Conservation (phyloP, 2,888 invertebrate species). For the Alloplasta piceator region DNA sequence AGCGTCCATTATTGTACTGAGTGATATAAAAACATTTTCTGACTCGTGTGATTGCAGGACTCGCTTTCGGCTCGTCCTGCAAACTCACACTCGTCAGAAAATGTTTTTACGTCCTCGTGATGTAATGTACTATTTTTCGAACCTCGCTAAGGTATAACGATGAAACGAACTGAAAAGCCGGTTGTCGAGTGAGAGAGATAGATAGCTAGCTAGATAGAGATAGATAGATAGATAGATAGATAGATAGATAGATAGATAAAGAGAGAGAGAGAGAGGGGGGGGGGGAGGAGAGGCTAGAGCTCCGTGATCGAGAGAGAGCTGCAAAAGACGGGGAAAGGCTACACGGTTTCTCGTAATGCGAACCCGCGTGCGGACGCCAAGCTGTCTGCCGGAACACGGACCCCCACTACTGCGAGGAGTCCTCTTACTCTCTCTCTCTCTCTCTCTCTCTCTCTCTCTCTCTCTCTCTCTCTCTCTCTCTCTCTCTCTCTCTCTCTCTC, state of each 20-base stretch:
- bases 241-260: conserved; percentile 2
- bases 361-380: conserved; percentile 81
- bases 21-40: no score
- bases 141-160: conserved; percentile 11
- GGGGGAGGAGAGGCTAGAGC: conserved; percentile 43
- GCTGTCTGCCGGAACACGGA: conserved; percentile 82
- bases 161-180: conserved; percentile 53
- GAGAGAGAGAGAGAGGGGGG: conserved; percentile 30
- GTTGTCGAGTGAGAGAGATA: conserved; percentile 43
- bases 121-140: no score
- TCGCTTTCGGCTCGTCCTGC: no score
- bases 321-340: conserved; percentile 74
- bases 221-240: conserved; percentile 29
- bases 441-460: no score
- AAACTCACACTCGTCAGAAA: no score
- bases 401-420: conserved; percentile 63
- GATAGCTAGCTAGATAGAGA: no score
- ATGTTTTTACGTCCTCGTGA: no score
- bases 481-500: no score
- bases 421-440: no score
- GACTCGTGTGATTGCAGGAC: no score
- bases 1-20: no score
- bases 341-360: conserved; percentile 75
- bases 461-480: no score
- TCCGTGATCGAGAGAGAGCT: conserved; percentile 50